phyloP scores from a whole-genome alignment of 2,113 vertebrate species.

The Zingel zingel region DNA sequence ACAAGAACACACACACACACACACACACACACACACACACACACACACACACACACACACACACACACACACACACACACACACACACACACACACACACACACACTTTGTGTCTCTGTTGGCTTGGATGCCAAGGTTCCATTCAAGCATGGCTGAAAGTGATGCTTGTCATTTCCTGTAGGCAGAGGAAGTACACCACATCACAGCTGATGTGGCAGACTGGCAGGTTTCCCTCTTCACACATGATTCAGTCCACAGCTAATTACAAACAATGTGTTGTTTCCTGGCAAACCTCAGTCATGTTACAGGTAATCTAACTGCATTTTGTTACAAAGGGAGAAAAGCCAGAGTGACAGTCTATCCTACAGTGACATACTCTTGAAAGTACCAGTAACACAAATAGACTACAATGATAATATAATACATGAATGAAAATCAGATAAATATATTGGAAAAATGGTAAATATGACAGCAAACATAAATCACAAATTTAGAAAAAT shows the following conservation, averaged over 20 bases:
- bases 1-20: too few relatives aligned
- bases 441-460: too few relatives aligned
- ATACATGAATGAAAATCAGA: too few relatives aligned
- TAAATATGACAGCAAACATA: too few relatives aligned
- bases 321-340: neutral
- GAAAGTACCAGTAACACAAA: too few relatives aligned
- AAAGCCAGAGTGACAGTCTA: neutral
- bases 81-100: neutral
- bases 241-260: constrained; percentile 53
- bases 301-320: constrained; percentile 25
- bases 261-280: constrained; percentile 45
- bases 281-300: constrained; percentile 30
- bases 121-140: constrained; percentile 32
- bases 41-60: neutral
- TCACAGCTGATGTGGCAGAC: constrained; percentile 60
- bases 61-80: neutral
- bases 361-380: neutral
- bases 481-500: neutral
- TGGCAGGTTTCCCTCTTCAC: constrained; percentile 66
- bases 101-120: constrained; percentile 35
- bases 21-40: neutral
- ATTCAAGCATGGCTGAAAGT: constrained; percentile 51
- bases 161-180: constrained; percentile 65
- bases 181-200: constrained; percentile 52
- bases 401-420: neutral